Conservation (phyloP, 2,797 vertebrate genomes). For the Paguma larvata region DNA sequence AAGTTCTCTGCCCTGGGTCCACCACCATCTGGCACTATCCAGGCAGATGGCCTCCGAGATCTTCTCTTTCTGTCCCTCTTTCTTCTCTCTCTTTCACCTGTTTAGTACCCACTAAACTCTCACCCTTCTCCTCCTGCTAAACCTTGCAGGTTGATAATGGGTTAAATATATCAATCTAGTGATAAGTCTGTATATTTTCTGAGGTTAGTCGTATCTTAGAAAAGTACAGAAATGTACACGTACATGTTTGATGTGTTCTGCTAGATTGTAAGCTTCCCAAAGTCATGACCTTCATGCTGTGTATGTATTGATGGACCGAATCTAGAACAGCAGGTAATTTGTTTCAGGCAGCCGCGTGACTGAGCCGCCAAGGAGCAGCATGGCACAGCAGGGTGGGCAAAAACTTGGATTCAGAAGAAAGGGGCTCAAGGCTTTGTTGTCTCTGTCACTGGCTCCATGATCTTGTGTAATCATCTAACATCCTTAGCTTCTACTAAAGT, state of each 20-base stretch:
- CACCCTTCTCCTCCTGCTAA: not conserved
- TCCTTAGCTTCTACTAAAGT: not conserved
- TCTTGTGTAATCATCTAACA: not conserved
- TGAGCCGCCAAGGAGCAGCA: not conserved
- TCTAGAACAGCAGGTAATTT: conserved; percentile 16
- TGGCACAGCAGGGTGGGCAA: not conserved
- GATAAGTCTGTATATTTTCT: not conserved
- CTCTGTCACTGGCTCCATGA: not conserved
- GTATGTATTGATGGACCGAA: not conserved
- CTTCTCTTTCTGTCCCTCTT: not conserved
- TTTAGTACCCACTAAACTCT: not conserved
- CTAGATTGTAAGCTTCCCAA: not conserved
- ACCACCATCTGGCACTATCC: not conserved
- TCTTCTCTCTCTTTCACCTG: not conserved
- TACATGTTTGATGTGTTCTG: not conserved
- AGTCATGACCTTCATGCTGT: not conserved
- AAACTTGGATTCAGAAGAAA: not conserved
- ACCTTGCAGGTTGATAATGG: not conserved
- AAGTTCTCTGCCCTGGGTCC: not conserved
- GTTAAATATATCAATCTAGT: not conserved
- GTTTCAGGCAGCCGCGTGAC: not conserved
- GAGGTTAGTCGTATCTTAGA: not conserved
- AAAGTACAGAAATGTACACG: not conserved
- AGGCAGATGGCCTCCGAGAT: not conserved
- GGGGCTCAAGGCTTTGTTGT: not conserved